Evolutionary conservation across 2,888 invertebrate species (phyloP).

Genomic region (Archips xylosteana): DNA sequence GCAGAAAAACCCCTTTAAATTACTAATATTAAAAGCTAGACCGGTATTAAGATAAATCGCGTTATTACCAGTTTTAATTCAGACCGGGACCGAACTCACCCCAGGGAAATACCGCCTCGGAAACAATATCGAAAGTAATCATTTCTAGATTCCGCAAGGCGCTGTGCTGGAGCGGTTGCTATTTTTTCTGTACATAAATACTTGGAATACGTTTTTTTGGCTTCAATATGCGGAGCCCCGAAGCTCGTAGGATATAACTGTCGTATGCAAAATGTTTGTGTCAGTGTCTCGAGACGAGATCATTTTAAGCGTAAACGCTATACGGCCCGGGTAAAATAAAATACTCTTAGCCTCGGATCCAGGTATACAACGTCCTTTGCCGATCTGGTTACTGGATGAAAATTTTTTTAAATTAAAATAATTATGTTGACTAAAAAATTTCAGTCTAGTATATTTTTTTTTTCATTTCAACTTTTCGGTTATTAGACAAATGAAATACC

Average conservation of each 20-base stretch:
- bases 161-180: background rate
- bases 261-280: background rate
- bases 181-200: slow-evolving; percentile 8
- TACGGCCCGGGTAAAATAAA: too few relatives aligned
- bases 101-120: slow-evolving; percentile 49
- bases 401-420: too few relatives aligned
- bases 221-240: background rate
- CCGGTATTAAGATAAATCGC: slow-evolving; percentile 22
- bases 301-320: too few relatives aligned
- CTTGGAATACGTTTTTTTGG: background rate
- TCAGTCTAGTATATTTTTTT: too few relatives aligned
- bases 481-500: too few relatives aligned
- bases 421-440: too few relatives aligned
- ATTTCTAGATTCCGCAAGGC: slow-evolving; percentile 45
- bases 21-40: slow-evolving; percentile 17
- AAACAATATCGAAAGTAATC: slow-evolving; percentile 46
- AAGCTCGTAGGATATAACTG: background rate
- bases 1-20: slow-evolving; percentile 23
- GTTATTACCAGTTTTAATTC: slow-evolving; percentile 54
- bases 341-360: too few relatives aligned
- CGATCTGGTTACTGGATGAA: too few relatives aligned
- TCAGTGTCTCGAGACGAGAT: too few relatives aligned
- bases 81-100: slow-evolving; percentile 45
- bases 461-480: too few relatives aligned
- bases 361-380: too few relatives aligned